Evolutionary conservation across 2,113 vertebrate species (phyloP), one percentile per base, ranked within the genome.

Genomic region (Oriolus oriolus): DNA sequence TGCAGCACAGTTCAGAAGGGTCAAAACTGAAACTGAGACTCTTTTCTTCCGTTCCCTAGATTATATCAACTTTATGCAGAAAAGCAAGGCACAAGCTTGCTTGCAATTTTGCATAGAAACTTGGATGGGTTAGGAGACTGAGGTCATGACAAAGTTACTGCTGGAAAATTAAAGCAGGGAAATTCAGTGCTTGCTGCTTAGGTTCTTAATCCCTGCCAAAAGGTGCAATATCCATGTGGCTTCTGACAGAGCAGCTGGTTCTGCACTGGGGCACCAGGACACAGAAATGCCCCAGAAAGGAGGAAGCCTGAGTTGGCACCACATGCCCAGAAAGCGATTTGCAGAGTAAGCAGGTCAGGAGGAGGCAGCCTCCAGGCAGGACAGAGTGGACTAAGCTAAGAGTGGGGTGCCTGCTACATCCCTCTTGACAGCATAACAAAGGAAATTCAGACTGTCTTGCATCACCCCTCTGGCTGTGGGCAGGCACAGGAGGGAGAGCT

Each of bases 261-360:
- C 47, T n/a, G 23, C 4, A 1, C 50, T 5, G 15, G 37, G 23
- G 7, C 20, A 41, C 30, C 2, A 2, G n/a, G 52, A 24, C 19
- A 5, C 30, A 18, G 54, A 35, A 37, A 33, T 49, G 42, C 26
- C 30, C 44, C 6, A 12, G 4, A 24, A 14, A 59, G 44, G 28
- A 31, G 22, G 35, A 39, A 54, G 53, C 31, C 39, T 21, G 39
- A 16, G 9, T 8, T 1, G 11, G 63, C 44, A 49, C 19, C 39
- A 33, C 0, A 0, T 1, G 1, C 31, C 49, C 10, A 5, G n/a
- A 35, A 35, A 61, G 16, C 0, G 0, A 52, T 35, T 76, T 66
- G 47, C 57, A 56, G 50, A 75, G 31, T 0, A 8, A 71, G 20
- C 39, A 22, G 5, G 1, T n/a, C 22, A 5, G 52, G 26, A 73